Evolutionary conservation across 2,797 vertebrate genomes (phyloP), one percentile per base, ranked within the genome.

Genomic region (Tragelaphus oryx): DNA sequence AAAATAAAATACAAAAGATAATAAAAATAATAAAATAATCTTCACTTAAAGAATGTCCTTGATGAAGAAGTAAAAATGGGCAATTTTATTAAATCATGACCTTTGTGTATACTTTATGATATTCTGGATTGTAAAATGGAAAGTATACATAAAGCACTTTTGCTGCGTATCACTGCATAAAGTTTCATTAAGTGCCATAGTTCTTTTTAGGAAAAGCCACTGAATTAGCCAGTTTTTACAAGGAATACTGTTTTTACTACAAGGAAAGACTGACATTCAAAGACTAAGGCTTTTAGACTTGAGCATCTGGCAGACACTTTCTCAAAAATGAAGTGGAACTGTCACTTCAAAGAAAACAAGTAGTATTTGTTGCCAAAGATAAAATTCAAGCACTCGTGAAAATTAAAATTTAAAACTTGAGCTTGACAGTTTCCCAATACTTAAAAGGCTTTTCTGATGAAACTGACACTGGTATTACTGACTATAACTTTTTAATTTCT

Each of bases 141-240:
- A 94, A 92, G 41, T 76, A 44, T 4, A 78, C 10, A 85, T 37
- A 68, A 90, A 81, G 41, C 60, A 41, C 68, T 65, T 92, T 18
- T 93, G 54, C 57, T 84, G 18, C 16, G 59, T 48, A 87, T 17
- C 76, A 76, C 18, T 33, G 50, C 50, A 14, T 37, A 33, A 79
- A 79, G 50, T 79, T 79, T 52, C 76, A 54, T 76, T 54, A 89
- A 90, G 28, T 41, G 68, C 14, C 50, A 84, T 2, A 55, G n/a
- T n/a, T 89, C 18, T 71, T 22, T 79, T 68, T 52, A 84, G 65
- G 44, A 96, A 95, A 87, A 95, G 50, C 9, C 46, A 75, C 0
- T 60, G 54, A 96, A 76, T 78, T 79, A 91, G 54, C 5, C 65
- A 89, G 54, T 80, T 93, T 96, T 93, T 80, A 87, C 44, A 62